These are phyloP conservation scores for Galerucella pusilla DNA, from an alignment of 2,888 invertebrate species.

Conservation along the genomic window DNA sequence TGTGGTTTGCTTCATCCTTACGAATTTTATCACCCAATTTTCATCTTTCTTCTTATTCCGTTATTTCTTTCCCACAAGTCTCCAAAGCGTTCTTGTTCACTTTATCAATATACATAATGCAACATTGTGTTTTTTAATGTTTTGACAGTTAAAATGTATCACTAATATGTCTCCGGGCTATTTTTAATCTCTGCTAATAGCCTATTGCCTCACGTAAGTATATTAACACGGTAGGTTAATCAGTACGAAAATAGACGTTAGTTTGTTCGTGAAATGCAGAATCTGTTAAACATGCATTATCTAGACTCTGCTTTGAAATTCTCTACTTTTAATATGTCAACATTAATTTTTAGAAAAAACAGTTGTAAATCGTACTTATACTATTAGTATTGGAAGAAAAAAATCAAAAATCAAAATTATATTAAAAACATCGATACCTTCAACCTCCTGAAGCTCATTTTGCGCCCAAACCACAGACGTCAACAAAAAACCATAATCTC, in stretches of 20 bases:
- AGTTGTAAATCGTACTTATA: not conserved
- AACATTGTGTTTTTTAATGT: not conserved
- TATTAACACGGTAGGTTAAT: conserved; percentile 16
- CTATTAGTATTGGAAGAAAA: not conserved
- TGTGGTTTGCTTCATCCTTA: no score
- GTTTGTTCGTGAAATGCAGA: conserved; percentile 12
- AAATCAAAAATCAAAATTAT: no score
- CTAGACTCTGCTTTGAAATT: not conserved
- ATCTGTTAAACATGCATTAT: conserved; percentile 1
- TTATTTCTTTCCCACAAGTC: no score
- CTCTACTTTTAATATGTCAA: not conserved
- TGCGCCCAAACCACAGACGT: no score
- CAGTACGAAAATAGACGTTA: conserved; percentile 18
- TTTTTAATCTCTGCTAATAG: conserved; percentile 11
- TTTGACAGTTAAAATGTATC: not conserved
- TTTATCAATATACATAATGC: not conserved
- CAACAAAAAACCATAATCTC: no score
- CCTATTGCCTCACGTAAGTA: conserved; percentile 22
- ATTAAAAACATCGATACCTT: no score
- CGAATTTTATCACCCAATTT: no score
- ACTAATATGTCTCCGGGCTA: conserved; percentile 1
- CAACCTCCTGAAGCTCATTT: no score
- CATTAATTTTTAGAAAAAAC: not conserved
- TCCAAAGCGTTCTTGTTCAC: no score
- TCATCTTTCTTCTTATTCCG: no score